Percentiles rank a stretch among this genome's conserved stretches.
phyloP scores from a whole-genome alignment of 2,797 vertebrate species.

The Pantherophis alleghaniensis region DNA sequence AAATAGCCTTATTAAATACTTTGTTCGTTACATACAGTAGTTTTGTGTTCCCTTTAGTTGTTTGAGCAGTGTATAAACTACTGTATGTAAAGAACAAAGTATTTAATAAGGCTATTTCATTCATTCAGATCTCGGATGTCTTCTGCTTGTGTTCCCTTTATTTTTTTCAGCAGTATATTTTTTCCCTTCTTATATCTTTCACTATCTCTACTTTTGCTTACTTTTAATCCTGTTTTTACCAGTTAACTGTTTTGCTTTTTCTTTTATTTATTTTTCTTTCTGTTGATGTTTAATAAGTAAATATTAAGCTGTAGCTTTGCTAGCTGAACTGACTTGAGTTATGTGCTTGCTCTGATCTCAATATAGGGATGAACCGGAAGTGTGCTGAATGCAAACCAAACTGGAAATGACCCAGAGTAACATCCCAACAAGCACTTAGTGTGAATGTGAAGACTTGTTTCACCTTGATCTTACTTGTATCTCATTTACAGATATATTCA shows the following conservation, averaged over 20 bases:
- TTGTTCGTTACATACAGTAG: too few species aligned
- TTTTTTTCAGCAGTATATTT: not conserved
- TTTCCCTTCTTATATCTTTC: not conserved
- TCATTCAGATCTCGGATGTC: too few species aligned
- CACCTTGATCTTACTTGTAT: not conserved
- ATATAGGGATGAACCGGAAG: not conserved
- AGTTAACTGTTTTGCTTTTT: not conserved
- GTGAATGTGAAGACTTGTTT: not conserved
- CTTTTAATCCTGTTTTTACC: not conserved
- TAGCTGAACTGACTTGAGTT: not conserved
- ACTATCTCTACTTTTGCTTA: not conserved
- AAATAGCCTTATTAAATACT: too few species aligned
- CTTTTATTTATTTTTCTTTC: not conserved
- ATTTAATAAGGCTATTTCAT: too few species aligned
- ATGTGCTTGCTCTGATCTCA: not conserved
- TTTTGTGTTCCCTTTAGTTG: too few species aligned
- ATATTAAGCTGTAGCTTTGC: not conserved
- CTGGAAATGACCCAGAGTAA: not conserved
- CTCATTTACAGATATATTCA: not conserved
- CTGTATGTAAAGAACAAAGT: too few species aligned
- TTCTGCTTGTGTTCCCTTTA: too few species aligned
- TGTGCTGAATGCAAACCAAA: not conserved
- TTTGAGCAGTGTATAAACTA: too few species aligned
- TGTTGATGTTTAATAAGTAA: not conserved
- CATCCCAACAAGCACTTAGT: not conserved